Conservation (phyloP, 92 coral and sea anemone genomes). For the Palythoa grandis region DNA sequence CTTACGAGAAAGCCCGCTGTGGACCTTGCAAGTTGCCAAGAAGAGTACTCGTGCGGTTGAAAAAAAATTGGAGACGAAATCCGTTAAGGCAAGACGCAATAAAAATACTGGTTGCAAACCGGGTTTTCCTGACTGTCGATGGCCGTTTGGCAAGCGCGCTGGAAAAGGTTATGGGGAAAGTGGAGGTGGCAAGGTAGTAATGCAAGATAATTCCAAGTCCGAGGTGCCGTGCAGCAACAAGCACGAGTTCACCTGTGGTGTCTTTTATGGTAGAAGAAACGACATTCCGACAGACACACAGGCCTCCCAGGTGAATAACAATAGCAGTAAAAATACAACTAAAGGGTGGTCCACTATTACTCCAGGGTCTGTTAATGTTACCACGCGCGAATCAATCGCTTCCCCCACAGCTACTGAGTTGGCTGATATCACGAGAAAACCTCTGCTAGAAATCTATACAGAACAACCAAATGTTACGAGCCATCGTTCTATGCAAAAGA, state of each 20-base stretch:
- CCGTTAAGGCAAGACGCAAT: background rate
- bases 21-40: background rate
- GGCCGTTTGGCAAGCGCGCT: background rate
- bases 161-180: background rate
- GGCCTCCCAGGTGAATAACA: constrained; percentile 32
- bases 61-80: constrained; percentile 6
- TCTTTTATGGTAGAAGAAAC: constrained; percentile 35
- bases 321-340: background rate
- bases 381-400: background rate
- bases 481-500: background rate
- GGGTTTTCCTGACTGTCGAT: background rate
- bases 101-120: background rate
- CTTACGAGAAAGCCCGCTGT: background rate
- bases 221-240: background rate
- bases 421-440: background rate
- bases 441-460: background rate
- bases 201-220: background rate
- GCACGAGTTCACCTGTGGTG: background rate
- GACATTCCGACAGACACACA: constrained; percentile 4
- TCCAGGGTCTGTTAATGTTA: constrained; percentile 5
- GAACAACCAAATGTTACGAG: background rate
- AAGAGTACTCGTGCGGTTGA: constrained; percentile 10
- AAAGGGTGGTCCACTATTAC: background rate
- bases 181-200: background rate
- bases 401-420: background rate